Evolutionary conservation across 1,140 invertebrate genomes (phyloP).

Genomic region (Orussus abietinus): DNA sequence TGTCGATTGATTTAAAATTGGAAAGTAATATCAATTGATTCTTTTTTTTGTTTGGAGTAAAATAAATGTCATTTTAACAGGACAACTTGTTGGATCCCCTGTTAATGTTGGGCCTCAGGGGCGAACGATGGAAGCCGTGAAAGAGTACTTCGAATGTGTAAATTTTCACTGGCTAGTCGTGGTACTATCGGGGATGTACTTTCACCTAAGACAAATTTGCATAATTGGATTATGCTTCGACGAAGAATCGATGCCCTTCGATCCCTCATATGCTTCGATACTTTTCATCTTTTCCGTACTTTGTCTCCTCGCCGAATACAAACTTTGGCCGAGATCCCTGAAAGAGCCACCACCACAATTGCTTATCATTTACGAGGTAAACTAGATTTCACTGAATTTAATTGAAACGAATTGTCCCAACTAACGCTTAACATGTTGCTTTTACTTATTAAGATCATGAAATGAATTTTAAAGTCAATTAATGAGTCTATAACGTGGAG

Average conservation of each 20-base stretch:
- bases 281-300: conserved; percentile 45
- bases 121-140: conserved; percentile 33
- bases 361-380: conserved; percentile 48
- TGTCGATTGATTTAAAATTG: too few relatives aligned
- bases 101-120: too few relatives aligned
- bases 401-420: too few relatives aligned
- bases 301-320: conserved; percentile 46
- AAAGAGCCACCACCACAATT: conserved; percentile 47
- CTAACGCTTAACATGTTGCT: too few relatives aligned
- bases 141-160: conserved; percentile 33
- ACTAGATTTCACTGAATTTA: too few relatives aligned
- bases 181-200: conserved; percentile 43
- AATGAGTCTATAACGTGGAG: too few relatives aligned
- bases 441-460: too few relatives aligned
- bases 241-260: conserved; percentile 28
- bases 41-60: too few relatives aligned
- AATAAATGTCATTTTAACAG: too few relatives aligned
- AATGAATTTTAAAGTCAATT: too few relatives aligned
- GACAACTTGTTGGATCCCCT: too few relatives aligned
- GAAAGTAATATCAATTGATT: too few relatives aligned
- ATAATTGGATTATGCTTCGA: conserved; percentile 46
- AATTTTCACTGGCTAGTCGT: conserved; percentile 47
- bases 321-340: conserved; percentile 45
- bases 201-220: conserved; percentile 45
- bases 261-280: conserved; percentile 40